Conservation (phyloP, 2,797 vertebrate species). For the Mionectes olivaceus region DNA sequence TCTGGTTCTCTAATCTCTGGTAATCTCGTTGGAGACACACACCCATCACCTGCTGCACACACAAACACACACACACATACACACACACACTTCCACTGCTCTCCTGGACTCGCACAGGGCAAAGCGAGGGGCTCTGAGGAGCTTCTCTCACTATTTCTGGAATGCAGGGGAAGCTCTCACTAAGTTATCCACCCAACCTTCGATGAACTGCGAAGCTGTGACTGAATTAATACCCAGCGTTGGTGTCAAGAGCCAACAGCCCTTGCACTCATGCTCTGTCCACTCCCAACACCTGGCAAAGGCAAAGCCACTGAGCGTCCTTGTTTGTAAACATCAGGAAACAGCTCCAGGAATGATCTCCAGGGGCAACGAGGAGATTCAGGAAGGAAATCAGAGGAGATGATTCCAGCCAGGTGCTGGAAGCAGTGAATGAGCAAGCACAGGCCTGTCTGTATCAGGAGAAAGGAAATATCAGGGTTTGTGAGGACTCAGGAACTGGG, state of each 20-base stretch:
- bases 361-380: background rate
- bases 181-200: background rate
- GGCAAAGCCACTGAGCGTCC: background rate
- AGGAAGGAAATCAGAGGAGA: background rate
- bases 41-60: background rate
- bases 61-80: background rate
- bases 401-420: background rate
- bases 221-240: background rate
- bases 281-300: background rate
- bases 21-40: constrained; percentile 35
- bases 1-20: constrained; percentile 43
- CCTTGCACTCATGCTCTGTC: accelerated
- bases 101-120: background rate
- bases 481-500: background rate
- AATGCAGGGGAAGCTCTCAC: background rate
- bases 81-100: background rate
- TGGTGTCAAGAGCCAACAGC: background rate
- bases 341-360: background rate
- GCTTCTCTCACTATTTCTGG: background rate
- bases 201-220: background rate
- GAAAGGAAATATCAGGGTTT: background rate
- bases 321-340: background rate
- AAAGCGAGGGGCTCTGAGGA: background rate
- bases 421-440: background rate
- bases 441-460: background rate